phyloP scores from a whole-genome alignment of 2,888 invertebrate genomes.

The Polydrusus pterygomalis region DNA sequence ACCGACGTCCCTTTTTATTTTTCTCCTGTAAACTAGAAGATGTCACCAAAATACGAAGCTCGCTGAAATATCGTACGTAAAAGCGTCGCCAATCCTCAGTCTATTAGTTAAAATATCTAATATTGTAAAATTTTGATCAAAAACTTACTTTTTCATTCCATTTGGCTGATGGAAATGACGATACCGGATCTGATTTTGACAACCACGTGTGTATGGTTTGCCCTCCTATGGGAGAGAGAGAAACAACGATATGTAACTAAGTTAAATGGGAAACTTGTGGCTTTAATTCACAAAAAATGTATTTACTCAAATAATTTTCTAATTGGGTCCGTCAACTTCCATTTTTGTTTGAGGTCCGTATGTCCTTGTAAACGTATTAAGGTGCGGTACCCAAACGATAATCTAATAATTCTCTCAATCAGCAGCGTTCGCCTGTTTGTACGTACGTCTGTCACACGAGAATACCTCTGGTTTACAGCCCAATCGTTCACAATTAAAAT shows the following conservation, averaged over 20 bases:
- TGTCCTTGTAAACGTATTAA: too few species aligned
- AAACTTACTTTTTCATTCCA: conserved; percentile 16
- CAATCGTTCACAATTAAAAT: background rate
- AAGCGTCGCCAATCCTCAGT: background rate
- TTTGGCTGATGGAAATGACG: background rate
- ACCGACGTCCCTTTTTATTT: too few species aligned
- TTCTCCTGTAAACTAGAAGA: too few species aligned
- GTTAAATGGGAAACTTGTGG: background rate
- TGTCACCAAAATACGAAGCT: too few species aligned
- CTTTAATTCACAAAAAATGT: too few species aligned
- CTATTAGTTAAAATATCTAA: background rate
- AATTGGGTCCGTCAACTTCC: background rate
- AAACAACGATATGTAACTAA: background rate
- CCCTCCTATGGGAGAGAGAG: conserved; percentile 23
- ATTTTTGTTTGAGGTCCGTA: too few species aligned
- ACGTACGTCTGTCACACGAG: too few species aligned
- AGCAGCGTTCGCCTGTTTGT: too few species aligned
- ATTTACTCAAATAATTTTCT: background rate
- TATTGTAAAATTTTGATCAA: conserved; percentile 10
- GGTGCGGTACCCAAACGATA: too few species aligned
- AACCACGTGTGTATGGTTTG: conserved; percentile 12
- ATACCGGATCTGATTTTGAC: conserved; percentile 11
- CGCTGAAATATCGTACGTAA: background rate
- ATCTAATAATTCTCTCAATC: background rate
- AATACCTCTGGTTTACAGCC: background rate